phyloP scores from a whole-genome alignment of 1,140 invertebrate genomes.

The Ericerus pela region DNA sequence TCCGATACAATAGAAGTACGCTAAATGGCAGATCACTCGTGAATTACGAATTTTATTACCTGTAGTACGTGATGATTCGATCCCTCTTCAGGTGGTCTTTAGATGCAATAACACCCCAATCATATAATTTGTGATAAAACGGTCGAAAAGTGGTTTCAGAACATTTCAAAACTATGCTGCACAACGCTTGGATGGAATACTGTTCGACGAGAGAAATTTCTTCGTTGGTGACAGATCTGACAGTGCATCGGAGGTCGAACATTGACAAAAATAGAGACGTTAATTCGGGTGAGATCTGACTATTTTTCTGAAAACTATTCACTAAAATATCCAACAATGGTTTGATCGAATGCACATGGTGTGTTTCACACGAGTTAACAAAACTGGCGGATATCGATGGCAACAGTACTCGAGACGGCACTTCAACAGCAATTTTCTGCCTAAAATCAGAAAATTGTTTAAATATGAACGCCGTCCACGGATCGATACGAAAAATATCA shows the following conservation, averaged over 20 bases:
- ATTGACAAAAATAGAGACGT: constrained; percentile 57
- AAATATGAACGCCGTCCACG: background rate
- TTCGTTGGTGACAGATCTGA: constrained; percentile 24
- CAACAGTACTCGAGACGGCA: constrained; percentile 58
- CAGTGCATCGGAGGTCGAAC: constrained; percentile 48
- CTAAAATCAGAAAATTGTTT: constrained; percentile 25
- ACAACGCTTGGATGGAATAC: constrained; percentile 12
- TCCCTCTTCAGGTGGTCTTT: constrained; percentile 37
- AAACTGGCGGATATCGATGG: constrained; percentile 54
- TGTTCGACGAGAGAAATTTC: constrained; percentile 14
- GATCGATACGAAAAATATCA: background rate
- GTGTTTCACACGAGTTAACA: constrained; percentile 39
- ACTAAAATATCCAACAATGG: constrained; percentile 56
- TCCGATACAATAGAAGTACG: constrained; percentile 2
- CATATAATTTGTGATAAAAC: constrained; percentile 69
- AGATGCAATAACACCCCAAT: constrained; percentile 53
- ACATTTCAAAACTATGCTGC: constrained; percentile 55
- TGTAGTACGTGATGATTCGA: constrained; percentile 60
- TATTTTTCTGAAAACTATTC: constrained; percentile 47
- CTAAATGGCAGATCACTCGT: constrained; percentile 8
- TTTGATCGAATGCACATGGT: constrained; percentile 43
- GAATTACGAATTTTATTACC: constrained; percentile 32
- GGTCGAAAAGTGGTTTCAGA: constrained; percentile 76
- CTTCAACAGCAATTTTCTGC: constrained; percentile 47
- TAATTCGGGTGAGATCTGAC: constrained; percentile 51